Conservation (phyloP, 2,888 invertebrate species). For the Acronicta psi region DNA sequence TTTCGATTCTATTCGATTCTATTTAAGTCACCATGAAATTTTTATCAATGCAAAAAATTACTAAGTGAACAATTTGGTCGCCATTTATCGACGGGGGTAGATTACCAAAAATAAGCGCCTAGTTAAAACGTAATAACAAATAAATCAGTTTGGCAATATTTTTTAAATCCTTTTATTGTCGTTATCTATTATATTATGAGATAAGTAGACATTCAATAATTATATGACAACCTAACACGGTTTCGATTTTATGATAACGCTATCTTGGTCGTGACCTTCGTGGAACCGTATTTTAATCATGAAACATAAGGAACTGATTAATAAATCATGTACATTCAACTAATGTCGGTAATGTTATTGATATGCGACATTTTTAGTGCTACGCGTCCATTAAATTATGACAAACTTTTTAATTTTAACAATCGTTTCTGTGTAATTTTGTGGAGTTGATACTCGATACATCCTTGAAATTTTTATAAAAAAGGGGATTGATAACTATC, state of each 20-base stretch:
- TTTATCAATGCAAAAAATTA: too few relatives aligned
- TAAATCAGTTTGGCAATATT: slow-evolving; percentile 26
- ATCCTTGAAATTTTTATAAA: slow-evolving; percentile 13
- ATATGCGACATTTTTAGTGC: slow-evolving; percentile 15
- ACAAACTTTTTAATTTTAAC: slow-evolving; percentile 22
- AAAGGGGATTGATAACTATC: background rate
- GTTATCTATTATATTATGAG: slow-evolving; percentile 34
- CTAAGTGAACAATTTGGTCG: too few relatives aligned
- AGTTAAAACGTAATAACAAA: slow-evolving; percentile 26
- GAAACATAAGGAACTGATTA: slow-evolving; percentile 41
- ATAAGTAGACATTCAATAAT: slow-evolving; percentile 42
- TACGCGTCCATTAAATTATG: slow-evolving; percentile 10
- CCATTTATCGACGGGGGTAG: background rate
- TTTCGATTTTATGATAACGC: slow-evolving; percentile 52
- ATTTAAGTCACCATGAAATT: too few relatives aligned
- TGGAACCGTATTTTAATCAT: slow-evolving; percentile 35
- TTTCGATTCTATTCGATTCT: too few relatives aligned
- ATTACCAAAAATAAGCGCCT: background rate
- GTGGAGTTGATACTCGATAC: slow-evolving; percentile 8
- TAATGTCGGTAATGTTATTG: slow-evolving; percentile 34
- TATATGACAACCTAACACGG: slow-evolving; percentile 39
- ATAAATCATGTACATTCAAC: slow-evolving; percentile 34
- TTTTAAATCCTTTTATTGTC: slow-evolving; percentile 23
- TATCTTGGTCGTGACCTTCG: slow-evolving; percentile 48
- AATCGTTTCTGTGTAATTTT: slow-evolving; percentile 5